A percentile compares a stretch with the other conserved stretches of the same genome.
Evolutionary conservation across 2,888 invertebrate genomes (phyloP).

Genomic region (Ceriagrion tenellum): DNA sequence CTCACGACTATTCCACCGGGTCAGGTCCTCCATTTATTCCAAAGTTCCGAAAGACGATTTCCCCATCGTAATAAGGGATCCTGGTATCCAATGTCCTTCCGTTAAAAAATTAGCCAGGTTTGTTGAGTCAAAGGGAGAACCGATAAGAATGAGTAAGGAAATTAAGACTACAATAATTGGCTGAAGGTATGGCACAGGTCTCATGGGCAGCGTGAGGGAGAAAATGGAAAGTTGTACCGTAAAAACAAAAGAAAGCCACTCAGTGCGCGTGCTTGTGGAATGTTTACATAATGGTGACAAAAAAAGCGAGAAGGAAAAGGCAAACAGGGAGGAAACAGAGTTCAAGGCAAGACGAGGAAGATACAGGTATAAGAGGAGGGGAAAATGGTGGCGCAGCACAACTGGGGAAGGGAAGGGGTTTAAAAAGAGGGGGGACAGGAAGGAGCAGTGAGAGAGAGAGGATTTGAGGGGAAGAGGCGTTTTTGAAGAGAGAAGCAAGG

Average conservation of each 20-base stretch:
- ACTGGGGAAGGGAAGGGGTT: neutral
- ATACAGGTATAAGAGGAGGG: too few relatives aligned
- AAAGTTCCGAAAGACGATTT: too few relatives aligned
- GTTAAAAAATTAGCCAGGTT: too few relatives aligned
- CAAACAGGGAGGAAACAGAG: conserved; percentile 1
- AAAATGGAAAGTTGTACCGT: conserved; percentile 33
- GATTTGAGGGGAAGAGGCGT: neutral
- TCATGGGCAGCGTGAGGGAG: neutral
- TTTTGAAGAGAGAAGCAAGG: neutral
- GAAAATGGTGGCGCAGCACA: neutral
- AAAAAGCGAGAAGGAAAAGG: conserved; percentile 47
- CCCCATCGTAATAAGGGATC: too few relatives aligned
- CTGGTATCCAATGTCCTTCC: too few relatives aligned
- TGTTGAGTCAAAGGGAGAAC: neutral
- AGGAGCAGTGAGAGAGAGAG: neutral
- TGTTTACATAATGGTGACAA: conserved; percentile 58
- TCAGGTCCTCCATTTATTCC: too few relatives aligned
- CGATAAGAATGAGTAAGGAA: neutral
- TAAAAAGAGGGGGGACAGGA: neutral
- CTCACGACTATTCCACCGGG: too few relatives aligned
- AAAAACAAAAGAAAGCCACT: conserved; percentile 16
- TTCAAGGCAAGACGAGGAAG: conserved; percentile 10
- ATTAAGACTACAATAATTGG: neutral
- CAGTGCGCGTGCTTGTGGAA: neutral
- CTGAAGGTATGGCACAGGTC: neutral